Evolutionary conservation across 2,888 invertebrate species (phyloP).

Genomic region (Crematogaster levior): DNA sequence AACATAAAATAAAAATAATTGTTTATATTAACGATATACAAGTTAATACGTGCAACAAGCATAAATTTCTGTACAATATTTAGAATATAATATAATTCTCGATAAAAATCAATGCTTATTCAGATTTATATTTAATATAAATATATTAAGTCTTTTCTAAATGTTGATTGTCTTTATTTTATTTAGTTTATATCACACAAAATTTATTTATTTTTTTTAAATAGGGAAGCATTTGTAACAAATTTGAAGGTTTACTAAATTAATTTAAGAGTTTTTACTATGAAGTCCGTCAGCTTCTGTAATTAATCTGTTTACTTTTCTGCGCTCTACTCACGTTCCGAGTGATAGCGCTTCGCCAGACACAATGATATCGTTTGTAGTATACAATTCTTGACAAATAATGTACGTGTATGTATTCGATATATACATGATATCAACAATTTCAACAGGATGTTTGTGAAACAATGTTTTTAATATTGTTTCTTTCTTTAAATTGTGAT

Average conservation of each 20-base stretch:
- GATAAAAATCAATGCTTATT: background rate
- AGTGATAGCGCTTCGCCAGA: background rate
- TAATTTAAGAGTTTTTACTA: background rate
- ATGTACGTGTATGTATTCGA: background rate
- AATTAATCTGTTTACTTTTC: background rate
- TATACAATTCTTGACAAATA: background rate
- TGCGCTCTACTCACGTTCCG: background rate
- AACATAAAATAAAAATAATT: background rate
- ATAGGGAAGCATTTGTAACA: background rate
- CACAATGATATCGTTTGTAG: background rate
- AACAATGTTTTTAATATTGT: background rate
- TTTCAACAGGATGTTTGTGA: background rate
- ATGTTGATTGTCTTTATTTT: background rate
- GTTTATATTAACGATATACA: background rate
- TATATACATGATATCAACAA: background rate
- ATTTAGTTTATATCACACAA: too few species aligned
- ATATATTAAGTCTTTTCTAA: background rate
- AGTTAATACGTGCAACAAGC: background rate
- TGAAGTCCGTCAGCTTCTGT: background rate
- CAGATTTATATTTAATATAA: too few species aligned
- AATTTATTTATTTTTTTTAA: background rate
- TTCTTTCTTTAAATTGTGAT: slow-evolving; percentile 18
- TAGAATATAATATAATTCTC: background rate
- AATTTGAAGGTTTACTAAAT: background rate
- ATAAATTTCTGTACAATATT: background rate